Conservation (phyloP, 2,797 vertebrate species). For the Rhinatrema bivittatum region DNA sequence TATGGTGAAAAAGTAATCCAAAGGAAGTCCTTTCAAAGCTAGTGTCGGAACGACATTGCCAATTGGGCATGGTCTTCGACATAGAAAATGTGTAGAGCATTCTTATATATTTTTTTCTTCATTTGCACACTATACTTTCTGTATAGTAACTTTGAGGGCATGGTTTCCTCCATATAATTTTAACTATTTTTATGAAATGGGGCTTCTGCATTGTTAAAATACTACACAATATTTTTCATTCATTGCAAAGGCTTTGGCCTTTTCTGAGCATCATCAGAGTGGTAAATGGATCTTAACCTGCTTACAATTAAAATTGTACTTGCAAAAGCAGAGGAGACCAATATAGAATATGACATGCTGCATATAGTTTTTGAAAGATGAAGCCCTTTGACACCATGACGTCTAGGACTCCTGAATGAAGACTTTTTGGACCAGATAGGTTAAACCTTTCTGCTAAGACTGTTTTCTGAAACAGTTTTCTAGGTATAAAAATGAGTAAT, state of each 20-base stretch:
- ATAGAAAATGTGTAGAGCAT: conserved; percentile 63
- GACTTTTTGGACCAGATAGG: conserved; percentile 47
- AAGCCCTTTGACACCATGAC: conserved; percentile 57
- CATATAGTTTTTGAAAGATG: too few relatives aligned
- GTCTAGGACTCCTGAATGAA: too few relatives aligned
- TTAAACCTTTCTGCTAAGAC: conserved; percentile 37
- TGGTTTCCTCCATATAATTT: conserved; percentile 45
- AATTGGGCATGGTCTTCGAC: conserved; percentile 70
- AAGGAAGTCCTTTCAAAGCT: conserved; percentile 80
- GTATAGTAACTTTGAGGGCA: conserved; percentile 50
- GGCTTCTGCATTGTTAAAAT: conserved; percentile 66
- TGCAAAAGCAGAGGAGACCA: conserved; percentile 36
- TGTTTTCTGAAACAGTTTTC: conserved; percentile 41
- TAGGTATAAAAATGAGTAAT: conserved; percentile 49
- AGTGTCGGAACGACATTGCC: conserved; percentile 73
- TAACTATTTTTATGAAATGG: conserved; percentile 45
- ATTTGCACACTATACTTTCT: conserved; percentile 47
- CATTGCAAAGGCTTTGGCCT: too few relatives aligned
- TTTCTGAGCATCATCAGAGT: conserved; percentile 52
- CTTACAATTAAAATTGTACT: conserved; percentile 41
- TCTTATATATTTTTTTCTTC: conserved; percentile 33
- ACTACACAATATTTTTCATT: too few relatives aligned
- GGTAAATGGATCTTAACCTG: conserved; percentile 44
- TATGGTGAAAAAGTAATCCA: conserved; percentile 90
- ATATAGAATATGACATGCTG: too few relatives aligned